These are phyloP conservation scores for Mus caroli DNA, from an alignment of 2,797 vertebrate genomes.

Conservation along the genomic window DNA sequence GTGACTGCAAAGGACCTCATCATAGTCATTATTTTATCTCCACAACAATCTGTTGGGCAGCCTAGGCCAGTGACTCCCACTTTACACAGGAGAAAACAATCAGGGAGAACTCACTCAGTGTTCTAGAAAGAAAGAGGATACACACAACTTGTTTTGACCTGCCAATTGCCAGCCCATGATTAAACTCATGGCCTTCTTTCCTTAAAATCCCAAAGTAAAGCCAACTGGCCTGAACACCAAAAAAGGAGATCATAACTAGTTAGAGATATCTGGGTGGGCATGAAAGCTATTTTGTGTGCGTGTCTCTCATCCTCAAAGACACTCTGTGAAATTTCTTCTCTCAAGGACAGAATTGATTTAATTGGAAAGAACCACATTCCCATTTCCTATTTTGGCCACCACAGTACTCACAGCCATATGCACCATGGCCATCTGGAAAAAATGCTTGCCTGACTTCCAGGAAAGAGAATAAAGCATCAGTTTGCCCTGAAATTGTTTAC, in stretches of 20 bases:
- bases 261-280: constrained; percentile 47
- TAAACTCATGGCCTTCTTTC: constrained; percentile 57
- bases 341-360: constrained; percentile 79
- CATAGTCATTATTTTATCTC: constrained; percentile 73
- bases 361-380: constrained; percentile 75
- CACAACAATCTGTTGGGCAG: constrained; percentile 73
- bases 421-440: constrained; percentile 83
- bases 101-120: constrained; percentile 70
- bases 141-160: constrained; percentile 65
- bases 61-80: constrained; percentile 69
- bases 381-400: constrained; percentile 74
- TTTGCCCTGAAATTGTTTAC: constrained; percentile 68
- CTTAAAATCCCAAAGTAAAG: constrained; percentile 75
- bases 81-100: constrained; percentile 77
- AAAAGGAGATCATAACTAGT: constrained; percentile 57
- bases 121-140: constrained; percentile 71
- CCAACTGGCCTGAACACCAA: constrained; percentile 43
- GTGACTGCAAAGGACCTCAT: constrained; percentile 68
- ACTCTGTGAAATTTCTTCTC: constrained; percentile 71
- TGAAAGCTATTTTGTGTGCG: constrained; percentile 24
- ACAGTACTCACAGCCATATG: constrained; percentile 57
- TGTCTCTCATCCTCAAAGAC: not conserved
- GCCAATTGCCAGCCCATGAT: constrained; percentile 58
- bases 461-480: not conserved
- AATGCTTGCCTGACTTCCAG: constrained; percentile 68